Base-by-base conservation (phyloP, 2,888 invertebrate species). In the Stegana nigrithorax region DNA sequence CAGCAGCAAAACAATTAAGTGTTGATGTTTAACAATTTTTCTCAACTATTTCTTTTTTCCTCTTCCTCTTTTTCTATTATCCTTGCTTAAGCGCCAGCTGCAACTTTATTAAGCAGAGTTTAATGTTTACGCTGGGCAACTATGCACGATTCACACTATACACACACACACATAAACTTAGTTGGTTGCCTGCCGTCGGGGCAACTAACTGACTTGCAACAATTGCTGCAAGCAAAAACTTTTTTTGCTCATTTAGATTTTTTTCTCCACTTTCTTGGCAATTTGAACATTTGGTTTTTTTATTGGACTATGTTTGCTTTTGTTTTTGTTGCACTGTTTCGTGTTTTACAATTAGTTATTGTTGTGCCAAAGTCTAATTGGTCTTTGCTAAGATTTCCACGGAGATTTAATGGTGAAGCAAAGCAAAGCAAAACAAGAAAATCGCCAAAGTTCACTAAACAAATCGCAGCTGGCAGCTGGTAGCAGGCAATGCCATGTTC, bases 41-140 rank as follows among this genome's bases (percentile, higher is more conserved):
- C 19, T 47, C 21, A 19, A 44, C 51, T 42, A 60, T 39, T 42
- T 5, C 14, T 27, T 59, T 60, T 25, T 29, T n/a, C 42, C 47
- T 21, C 14, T 51, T 21, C n/a, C 21, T 27, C 26, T 23, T 36
- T 42, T 59, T 59, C 50, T 57, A 19, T 45, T 57, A 29, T 59
- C 26, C 59, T 59, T 42, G 57, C 55, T 32, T 19, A 39, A 45
- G 50, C 44, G 60, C 59, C 80, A 78, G 78, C 78, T 77, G 77
- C 78, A 77, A 77, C 77, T 77, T 78, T 80, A 77, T 77, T 77
- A 78, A 77, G 80, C 73, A 68, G 76, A 78, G 78, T 77, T 80
- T 77, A 80, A 77, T 78, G 80, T 27, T 60, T 25, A 70, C 39
- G 51, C 50, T 69, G 62, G 23, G 23, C 50, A 39, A 19, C 21